Percentiles rank a stretch among this genome's conserved stretches.
phyloP scores from a whole-genome alignment of 2,113 vertebrate species.

The Baryphthengus martii region DNA sequence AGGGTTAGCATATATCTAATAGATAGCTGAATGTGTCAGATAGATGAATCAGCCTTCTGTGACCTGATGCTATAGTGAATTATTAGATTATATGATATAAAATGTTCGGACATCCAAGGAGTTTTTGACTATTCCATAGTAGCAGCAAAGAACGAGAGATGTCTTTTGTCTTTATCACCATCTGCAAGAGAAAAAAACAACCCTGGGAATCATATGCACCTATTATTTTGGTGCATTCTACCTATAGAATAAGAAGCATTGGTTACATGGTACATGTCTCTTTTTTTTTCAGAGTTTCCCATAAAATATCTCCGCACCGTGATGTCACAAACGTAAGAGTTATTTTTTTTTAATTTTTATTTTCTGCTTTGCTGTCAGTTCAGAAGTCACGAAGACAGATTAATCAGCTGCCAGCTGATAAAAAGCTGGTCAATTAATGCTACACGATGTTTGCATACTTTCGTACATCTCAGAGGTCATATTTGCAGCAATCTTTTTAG shows the following conservation, averaged over 20 bases:
- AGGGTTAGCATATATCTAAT: slow-evolving; percentile 33
- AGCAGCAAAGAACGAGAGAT: background rate
- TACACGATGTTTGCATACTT: fast-evolving
- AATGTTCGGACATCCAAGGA: slow-evolving; percentile 20
- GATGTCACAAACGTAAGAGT: background rate
- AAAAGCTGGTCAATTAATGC: background rate
- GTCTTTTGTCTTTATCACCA: background rate
- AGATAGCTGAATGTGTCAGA: slow-evolving; percentile 30
- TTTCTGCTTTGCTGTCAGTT: background rate
- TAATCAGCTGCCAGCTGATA: background rate
- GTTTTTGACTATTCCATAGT: background rate
- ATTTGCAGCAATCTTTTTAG: background rate
- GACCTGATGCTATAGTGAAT: slow-evolving; percentile 28
- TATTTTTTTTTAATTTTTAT: background rate
- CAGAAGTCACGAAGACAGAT: background rate
- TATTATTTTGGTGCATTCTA: background rate
- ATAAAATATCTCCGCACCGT: background rate
- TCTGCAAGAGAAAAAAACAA: background rate
- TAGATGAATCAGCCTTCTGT: slow-evolving; percentile 49
- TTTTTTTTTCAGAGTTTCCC: background rate
- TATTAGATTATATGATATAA: slow-evolving; percentile 37
- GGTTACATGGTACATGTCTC: fast-evolving
- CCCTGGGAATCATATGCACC: background rate
- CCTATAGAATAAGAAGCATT: background rate
- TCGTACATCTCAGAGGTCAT: background rate